Evolutionary conservation across 2,888 invertebrate species (phyloP), one percentile per base, ranked within the genome.

Genomic region (Drosophila limbata): DNA sequence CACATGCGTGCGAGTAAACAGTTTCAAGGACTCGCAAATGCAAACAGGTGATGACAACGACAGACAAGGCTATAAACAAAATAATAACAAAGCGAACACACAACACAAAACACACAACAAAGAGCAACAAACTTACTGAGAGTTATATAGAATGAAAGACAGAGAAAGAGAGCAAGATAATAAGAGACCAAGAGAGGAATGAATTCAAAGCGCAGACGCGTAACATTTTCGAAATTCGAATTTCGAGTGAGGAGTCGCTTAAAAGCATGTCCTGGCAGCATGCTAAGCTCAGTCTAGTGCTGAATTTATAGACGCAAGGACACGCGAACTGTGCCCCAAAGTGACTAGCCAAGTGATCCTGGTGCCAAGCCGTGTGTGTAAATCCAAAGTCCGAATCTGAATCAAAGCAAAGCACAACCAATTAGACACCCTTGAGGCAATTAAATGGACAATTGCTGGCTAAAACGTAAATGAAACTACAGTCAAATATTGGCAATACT

Each of bases 31-130:
- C 90, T 90, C 76, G 57, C 75, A 81, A 73, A 89, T 88, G 91
- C 90, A 89, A 90, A 90, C 90, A 90, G 90, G 90, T 90, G 90
- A 88, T 77, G 90, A 88, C 82, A 82, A 79, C 79, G 73, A 77
- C 74, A 73, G 66, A 57, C 66, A 65, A 64, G 62, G 79, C 75
- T 59, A 84, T 86, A 87, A 88, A 84, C 84, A 89, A 87, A 84
- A 84, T 84, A 88, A 84, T 84, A 84, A 84, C 89, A 84, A 84
- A 87, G 67, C 79, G 63, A 66, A 68, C 33, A 25, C 33, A 25
- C 56, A 77, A 61, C 63, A 61, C 64, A 69, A 21, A 45, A 63
- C 61, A 62, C 55, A 57, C 75, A 79, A 62, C 55, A 57, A 79
- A 79, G 76, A 79, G 76, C 63, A 69, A 47, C 59, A 42, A 51